A percentile compares a stretch with the other conserved stretches of the same genome.
These are phyloP conservation scores for Vannuccia rotundouncinata DNA, from an alignment of 2,888 invertebrate genomes.

Conservation along the genomic window DNA sequence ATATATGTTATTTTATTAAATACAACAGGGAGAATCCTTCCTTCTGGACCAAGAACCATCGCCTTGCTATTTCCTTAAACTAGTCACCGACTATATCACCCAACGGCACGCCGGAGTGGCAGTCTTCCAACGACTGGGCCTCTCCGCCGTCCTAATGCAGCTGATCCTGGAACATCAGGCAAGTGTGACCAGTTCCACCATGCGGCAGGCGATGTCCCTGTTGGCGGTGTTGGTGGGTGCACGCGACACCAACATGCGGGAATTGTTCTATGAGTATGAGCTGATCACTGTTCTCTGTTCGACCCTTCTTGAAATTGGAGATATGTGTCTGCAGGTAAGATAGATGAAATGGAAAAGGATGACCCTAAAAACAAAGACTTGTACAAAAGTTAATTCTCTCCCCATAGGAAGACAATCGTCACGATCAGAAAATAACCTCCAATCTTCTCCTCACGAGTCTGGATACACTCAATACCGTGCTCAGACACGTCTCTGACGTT, in stretches of 20 bases:
- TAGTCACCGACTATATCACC: slow-evolving; percentile 49
- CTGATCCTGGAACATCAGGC: slow-evolving; percentile 35
- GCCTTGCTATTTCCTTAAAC: slow-evolving; percentile 50
- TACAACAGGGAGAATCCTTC: slow-evolving; percentile 52
- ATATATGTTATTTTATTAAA: too few species aligned
- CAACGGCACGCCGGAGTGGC: slow-evolving; percentile 43
- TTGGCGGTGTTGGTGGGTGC: neutral
- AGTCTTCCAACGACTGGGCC: slow-evolving; percentile 22
- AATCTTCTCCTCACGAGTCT: slow-evolving; percentile 46
- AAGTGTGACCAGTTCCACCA: neutral
- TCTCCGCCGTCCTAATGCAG: slow-evolving; percentile 26
- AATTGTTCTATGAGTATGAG: slow-evolving; percentile 53
- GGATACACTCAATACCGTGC: slow-evolving; percentile 49
- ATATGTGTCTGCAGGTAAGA: slow-evolving; percentile 25
- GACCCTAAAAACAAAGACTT: neutral
- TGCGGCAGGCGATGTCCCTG: slow-evolving; percentile 22
- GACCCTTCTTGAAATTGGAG: slow-evolving; percentile 31
- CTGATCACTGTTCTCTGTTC: slow-evolving; percentile 31
- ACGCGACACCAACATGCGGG: slow-evolving; percentile 50
- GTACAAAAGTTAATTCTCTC: too few species aligned
- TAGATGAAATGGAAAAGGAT: neutral
- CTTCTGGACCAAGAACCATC: slow-evolving; percentile 53
- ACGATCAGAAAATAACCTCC: slow-evolving; percentile 43
- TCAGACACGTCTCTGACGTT: slow-evolving; percentile 51
- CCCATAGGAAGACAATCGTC: slow-evolving; percentile 50